These are phyloP conservation scores for Melanocharis versteri DNA, from an alignment of 2,113 vertebrate genomes.

Conservation along the genomic window DNA sequence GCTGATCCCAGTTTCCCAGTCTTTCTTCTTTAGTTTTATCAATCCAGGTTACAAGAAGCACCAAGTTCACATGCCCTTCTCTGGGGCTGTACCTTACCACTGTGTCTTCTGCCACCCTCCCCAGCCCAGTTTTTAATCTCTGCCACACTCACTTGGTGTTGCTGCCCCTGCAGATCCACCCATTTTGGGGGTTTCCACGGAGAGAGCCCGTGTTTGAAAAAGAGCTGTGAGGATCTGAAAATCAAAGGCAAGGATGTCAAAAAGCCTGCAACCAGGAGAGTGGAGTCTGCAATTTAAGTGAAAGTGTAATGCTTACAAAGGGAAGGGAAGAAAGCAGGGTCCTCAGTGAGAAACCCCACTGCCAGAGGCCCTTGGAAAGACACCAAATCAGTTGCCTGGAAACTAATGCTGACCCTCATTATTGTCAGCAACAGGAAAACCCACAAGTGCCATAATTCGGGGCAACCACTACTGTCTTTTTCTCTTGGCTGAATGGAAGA, in stretches of 20 bases:
- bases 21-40: neutral
- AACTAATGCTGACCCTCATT: neutral
- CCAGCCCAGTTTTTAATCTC: neutral
- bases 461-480: neutral
- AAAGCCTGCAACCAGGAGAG: neutral
- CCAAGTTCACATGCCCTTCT: neutral
- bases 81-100: neutral
- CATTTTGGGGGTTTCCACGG: neutral
- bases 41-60: neutral
- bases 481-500: neutral
- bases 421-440: neutral
- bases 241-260: neutral
- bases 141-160: neutral
- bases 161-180: neutral
- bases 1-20: neutral
- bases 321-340: neutral
- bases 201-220: neutral
- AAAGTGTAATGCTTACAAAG: neutral
- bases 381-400: slow-evolving; percentile 28
- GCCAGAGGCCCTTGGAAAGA: neutral
- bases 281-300: neutral
- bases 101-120: neutral
- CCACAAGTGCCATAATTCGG: slow-evolving; percentile 1
- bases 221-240: neutral
- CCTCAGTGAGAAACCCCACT: neutral